Percentiles rank a stretch among this genome's conserved stretches.
phyloP scores from a whole-genome alignment of 2,113 vertebrate species.

The Plectropomus leopardus region DNA sequence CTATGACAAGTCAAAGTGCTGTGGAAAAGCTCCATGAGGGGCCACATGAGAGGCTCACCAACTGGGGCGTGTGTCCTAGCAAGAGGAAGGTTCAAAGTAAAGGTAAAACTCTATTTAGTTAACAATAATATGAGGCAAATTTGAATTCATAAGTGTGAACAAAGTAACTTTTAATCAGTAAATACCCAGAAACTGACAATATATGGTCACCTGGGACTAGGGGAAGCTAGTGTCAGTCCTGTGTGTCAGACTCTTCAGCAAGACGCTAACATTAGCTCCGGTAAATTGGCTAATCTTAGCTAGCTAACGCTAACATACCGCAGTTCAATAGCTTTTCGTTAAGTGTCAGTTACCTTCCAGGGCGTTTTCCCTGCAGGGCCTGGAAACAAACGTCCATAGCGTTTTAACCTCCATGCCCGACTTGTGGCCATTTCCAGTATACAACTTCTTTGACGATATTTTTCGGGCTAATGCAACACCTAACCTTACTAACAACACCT shows the following conservation, averaged over 20 bases:
- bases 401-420: slow-evolving; percentile 85
- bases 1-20: too few relatives aligned
- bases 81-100: not conserved
- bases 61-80: not conserved
- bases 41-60: not conserved
- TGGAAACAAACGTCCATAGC: slow-evolving; percentile 86
- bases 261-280: not conserved
- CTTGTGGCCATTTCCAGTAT: slow-evolving; percentile 39
- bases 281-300: not conserved
- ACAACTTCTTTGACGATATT: not conserved
- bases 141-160: not conserved
- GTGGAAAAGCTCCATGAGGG: too few relatives aligned
- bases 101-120: not conserved
- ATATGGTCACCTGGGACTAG: not conserved
- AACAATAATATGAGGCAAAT: too few relatives aligned
- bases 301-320: not conserved
- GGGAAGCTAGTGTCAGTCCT: not conserved
- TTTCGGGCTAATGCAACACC: not conserved
- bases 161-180: not conserved
- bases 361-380: slow-evolving; percentile 29
- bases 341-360: slow-evolving; percentile 85
- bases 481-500: not conserved
- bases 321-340: not conserved
- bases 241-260: not conserved
- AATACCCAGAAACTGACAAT: not conserved